Base-by-base conservation (phyloP, 2,797 vertebrate genomes). In the Alosa sapidissima region DNA sequence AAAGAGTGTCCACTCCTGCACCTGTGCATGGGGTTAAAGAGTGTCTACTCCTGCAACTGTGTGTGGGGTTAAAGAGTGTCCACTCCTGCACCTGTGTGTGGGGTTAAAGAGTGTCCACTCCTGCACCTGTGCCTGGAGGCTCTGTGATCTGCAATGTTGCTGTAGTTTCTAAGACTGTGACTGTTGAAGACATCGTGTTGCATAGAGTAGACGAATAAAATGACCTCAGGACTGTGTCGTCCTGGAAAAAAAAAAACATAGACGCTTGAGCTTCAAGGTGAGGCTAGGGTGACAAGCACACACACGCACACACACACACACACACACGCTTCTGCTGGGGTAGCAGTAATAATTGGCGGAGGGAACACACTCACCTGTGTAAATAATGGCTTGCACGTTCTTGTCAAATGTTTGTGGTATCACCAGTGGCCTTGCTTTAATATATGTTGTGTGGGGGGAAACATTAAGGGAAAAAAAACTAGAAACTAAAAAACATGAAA, bases 381-480 rank as follows among this genome's bases (percentile, higher is more conserved):
- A 78, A 78, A 78, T 47, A 78, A 41, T 47, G 36, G 41, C 16
- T 78, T 78, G 72, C 72, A 78, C 19, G 41, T 78, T 7, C 19
- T 78, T 78, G 68, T 72, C 68, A 16, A 14, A 41, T 72, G 68
- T 72, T 21, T 78, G 36, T 47, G 36, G 21, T 78, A 47, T 78
- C 72, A 78, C 72, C 14, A 47, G 72, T 78, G 72, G 72, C 72
- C 72, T 78, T 78, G 72, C 41, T 1, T 41, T 14, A 78, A 16
- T 36, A 28, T 72, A 72, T 72, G 36, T 41, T 72, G 68, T 72
- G 62, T 33, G 14, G 41, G n/a, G 10, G n/a, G 28, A 2, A 72
- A 72, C 4, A 4, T 19, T 21, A n/a, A n/a, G 55, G 55, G 55
- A 10, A 41, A 72, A 16, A 55, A 55, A 55, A 55, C 49, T 1